Evolutionary conservation across 2,113 vertebrate genomes (phyloP).

Genomic region (Apus apus): DNA sequence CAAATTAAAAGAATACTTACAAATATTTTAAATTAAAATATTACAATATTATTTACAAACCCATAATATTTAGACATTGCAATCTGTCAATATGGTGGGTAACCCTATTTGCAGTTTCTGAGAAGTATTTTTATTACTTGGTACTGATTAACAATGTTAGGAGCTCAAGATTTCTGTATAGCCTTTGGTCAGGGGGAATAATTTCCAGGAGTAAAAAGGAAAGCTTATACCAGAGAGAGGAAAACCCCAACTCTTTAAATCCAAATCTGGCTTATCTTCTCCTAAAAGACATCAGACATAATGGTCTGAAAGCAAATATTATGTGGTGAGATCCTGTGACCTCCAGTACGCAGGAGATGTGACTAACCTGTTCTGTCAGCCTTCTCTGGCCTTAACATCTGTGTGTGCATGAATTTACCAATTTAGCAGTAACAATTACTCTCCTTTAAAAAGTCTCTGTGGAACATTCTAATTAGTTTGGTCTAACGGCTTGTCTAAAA

Average conservation of each 20-base stretch:
- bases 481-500: slow-evolving; percentile 35
- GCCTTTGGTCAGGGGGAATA: background rate
- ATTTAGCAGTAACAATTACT: background rate
- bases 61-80: background rate
- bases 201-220: background rate
- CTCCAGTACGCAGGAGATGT: background rate
- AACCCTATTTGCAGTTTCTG: background rate
- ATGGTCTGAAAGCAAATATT: background rate
- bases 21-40: background rate
- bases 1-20: background rate
- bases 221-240: background rate
- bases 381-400: background rate
- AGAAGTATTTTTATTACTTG: background rate
- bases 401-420: background rate
- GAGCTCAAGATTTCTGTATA: background rate
- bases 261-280: background rate
- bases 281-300: background rate
- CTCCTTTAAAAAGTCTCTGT: background rate
- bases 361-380: background rate
- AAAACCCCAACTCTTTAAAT: background rate
- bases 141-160: background rate
- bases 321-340: rapidly evolving
- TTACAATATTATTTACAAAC: background rate
- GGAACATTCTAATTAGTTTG: slow-evolving; percentile 55
- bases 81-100: rapidly evolving